Conservation (phyloP, 2,888 invertebrate species). For the Meiosimyza platycephala region DNA sequence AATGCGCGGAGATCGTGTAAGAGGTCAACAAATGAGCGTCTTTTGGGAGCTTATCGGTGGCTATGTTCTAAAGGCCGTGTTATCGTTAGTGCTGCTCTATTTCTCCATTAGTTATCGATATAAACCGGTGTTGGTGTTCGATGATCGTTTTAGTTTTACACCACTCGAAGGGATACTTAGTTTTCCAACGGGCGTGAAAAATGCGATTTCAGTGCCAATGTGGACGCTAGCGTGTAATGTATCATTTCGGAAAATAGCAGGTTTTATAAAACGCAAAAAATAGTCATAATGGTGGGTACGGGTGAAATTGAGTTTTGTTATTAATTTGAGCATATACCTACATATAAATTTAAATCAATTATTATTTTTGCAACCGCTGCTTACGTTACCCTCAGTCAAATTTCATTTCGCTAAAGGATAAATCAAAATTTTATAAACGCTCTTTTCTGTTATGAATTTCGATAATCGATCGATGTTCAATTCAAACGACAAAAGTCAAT, state of each 20-base stretch:
- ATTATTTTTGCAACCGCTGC: no score
- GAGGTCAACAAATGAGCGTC: conserved; percentile 49
- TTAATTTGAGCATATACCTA: no score
- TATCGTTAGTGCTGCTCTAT: conserved; percentile 62
- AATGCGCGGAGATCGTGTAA: conserved; percentile 46
- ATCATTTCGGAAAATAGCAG: conserved; percentile 60
- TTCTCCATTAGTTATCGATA: conserved; percentile 67
- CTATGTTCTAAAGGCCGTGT: conserved; percentile 65
- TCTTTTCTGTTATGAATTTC: no score
- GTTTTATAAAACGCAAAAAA: conserved; percentile 49
- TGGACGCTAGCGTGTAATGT: conserved; percentile 70
- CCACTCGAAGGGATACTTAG: conserved; percentile 69
- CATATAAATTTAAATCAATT: no score
- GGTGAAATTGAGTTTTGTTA: no score
- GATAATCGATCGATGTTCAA: no score
- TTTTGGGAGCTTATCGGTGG: conserved; percentile 54
- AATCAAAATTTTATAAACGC: no score
- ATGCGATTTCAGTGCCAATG: conserved; percentile 69
- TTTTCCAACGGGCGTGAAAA: conserved; percentile 68
- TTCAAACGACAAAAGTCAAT: no score
- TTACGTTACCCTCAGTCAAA: no score
- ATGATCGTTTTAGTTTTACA: conserved; percentile 65
- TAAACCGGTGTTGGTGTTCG: conserved; percentile 67
- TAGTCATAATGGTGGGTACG: conserved; percentile 37
- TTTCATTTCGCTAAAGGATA: no score